Percentiles rank a stretch among this genome's conserved stretches.
These are phyloP conservation scores for Sylvietta virens DNA, from an alignment of 2,113 vertebrate species.

Conservation along the genomic window DNA sequence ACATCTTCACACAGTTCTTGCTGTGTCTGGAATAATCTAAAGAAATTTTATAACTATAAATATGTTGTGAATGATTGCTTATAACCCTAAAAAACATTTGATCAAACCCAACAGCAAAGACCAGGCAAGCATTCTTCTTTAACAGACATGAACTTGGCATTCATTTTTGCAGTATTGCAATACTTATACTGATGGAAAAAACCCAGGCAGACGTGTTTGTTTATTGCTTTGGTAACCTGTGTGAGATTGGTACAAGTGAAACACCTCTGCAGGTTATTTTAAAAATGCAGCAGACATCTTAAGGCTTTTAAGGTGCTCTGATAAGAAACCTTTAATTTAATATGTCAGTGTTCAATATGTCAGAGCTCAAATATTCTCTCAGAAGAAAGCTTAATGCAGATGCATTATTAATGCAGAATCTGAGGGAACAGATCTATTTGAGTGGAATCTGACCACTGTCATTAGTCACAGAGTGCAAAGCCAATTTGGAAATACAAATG, in stretches of 20 bases:
- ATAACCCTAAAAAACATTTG: background rate
- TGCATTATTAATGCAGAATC: conserved; percentile 68
- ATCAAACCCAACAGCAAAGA: background rate
- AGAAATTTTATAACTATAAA: background rate
- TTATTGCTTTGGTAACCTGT: conserved; percentile 39
- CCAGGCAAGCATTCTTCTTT: background rate
- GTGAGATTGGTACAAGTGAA: conserved; percentile 4
- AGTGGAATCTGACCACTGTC: conserved; percentile 51
- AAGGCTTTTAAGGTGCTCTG: conserved; percentile 44
- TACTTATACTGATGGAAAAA: background rate
- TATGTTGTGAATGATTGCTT: background rate
- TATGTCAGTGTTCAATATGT: conserved; percentile 64
- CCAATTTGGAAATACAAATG: background rate
- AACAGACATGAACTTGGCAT: background rate
- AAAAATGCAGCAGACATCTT: conserved; percentile 1
- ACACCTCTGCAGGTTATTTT: conserved; percentile 4
- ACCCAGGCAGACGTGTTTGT: background rate
- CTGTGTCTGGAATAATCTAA: background rate
- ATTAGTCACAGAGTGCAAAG: conserved; percentile 43
- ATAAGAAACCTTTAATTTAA: conserved; percentile 69
- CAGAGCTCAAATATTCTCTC: conserved; percentile 70
- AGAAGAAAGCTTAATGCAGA: conserved; percentile 58
- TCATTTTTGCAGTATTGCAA: background rate
- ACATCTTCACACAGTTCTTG: background rate
- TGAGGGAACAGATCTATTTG: conserved; percentile 41